These are phyloP conservation scores for Jacana jacana DNA, from an alignment of 2,113 vertebrate species.

Conservation along the genomic window DNA sequence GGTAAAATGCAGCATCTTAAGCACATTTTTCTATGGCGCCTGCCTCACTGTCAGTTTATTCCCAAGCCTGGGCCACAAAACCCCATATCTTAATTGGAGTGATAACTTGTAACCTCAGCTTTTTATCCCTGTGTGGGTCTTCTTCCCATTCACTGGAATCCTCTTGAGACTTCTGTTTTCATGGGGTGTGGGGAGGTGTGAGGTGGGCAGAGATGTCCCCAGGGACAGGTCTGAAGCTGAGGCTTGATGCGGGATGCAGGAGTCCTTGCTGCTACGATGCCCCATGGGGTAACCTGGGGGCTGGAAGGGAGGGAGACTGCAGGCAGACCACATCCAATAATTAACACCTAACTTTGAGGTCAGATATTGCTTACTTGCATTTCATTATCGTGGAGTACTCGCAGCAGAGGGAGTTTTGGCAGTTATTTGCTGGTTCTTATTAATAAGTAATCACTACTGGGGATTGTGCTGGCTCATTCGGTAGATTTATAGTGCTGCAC, in stretches of 20 bases:
- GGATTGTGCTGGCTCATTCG: constrained; percentile 65
- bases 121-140: not conserved
- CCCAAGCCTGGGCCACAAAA: not conserved
- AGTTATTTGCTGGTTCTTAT: constrained; percentile 63
- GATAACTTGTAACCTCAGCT: not conserved
- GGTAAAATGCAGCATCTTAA: not conserved
- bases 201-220: not conserved
- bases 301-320: not conserved
- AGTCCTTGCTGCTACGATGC: not conserved
- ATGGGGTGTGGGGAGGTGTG: not conserved
- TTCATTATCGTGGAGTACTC: constrained; percentile 62
- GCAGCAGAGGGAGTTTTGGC: constrained; percentile 54
- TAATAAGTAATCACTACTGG: constrained; percentile 71
- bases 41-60: not conserved
- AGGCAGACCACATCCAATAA: constrained; percentile 35
- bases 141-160: not conserved
- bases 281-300: not conserved
- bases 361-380: constrained; percentile 65
- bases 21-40: not conserved
- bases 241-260: not conserved
- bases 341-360: constrained; percentile 64
- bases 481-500: constrained; percentile 69
- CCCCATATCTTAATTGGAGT: not conserved
- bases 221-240: accelerated
- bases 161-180: not conserved